A percentile compares a stretch with the other conserved stretches of the same genome.
Evolutionary conservation across 2,888 invertebrate genomes (phyloP).

Genomic region (Zhuqinia jingwanae): DNA sequence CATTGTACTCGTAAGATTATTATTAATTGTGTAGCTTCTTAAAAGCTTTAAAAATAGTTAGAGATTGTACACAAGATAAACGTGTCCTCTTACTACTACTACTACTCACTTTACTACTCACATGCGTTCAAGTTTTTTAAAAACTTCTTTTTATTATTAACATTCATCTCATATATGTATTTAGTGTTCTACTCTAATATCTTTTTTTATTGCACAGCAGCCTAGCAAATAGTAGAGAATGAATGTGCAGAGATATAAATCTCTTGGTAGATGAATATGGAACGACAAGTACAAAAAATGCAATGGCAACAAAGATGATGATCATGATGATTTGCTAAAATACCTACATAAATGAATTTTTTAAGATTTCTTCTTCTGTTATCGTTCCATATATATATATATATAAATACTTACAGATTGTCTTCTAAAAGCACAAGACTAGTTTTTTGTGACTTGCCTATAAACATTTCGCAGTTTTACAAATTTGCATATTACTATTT

Average conservation of each 20-base stretch:
- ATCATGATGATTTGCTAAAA: constrained; percentile 3
- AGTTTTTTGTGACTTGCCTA: neutral
- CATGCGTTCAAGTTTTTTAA: neutral
- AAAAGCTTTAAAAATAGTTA: constrained; percentile 50
- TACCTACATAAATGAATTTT: neutral
- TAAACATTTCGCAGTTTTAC: constrained; percentile 9
- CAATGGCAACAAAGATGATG: too few relatives aligned
- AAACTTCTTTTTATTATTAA: constrained; percentile 19
- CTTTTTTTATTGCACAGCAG: too few relatives aligned
- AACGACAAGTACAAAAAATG: constrained; percentile 3
- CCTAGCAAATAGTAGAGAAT: too few relatives aligned
- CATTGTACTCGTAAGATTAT: neutral
- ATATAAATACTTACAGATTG: too few relatives aligned
- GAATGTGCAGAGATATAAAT: constrained; percentile 25
- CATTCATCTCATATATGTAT: constrained; percentile 1
- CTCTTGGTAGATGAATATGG: constrained; percentile 24
- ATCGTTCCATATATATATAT: too few relatives aligned
- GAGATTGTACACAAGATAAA: constrained; percentile 61
- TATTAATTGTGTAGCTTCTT: constrained; percentile 41
- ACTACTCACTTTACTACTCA: too few relatives aligned
- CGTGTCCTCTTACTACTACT: constrained; percentile 60
- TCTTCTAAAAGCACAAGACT: neutral
- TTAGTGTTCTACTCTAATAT: constrained; percentile 23
- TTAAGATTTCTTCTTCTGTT: too few relatives aligned
- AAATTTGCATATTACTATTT: too few relatives aligned